Conservation (phyloP, 2,888 invertebrate genomes). For the Clostera curtula region DNA sequence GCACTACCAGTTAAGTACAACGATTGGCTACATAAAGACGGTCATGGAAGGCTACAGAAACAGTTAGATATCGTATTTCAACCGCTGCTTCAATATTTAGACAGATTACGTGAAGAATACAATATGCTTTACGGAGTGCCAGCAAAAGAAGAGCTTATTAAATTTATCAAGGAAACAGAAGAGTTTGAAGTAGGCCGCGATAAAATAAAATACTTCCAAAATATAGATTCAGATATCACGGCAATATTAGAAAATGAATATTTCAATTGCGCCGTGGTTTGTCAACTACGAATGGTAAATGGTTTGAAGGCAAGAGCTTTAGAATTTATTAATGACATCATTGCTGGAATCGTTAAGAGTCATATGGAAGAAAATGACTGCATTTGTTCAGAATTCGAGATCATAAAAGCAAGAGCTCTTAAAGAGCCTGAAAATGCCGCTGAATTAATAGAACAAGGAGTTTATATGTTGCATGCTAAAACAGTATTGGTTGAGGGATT, state of each 20-base stretch:
- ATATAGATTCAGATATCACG: conserved; percentile 75
- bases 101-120: conserved; percentile 70
- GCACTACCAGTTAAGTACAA: conserved; percentile 76
- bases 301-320: conserved; percentile 76
- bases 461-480: conserved; percentile 87
- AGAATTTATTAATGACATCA: conserved; percentile 76
- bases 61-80: conserved; percentile 71
- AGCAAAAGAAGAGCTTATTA: conserved; percentile 56
- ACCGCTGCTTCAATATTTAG: conserved; percentile 74
- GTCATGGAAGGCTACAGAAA: conserved; percentile 63
- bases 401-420: conserved; percentile 79
- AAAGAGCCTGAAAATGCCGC: conserved; percentile 85
- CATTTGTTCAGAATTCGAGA: conserved; percentile 83
- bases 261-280: conserved; percentile 78
- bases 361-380: conserved; percentile 79
- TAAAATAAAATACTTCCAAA: conserved; percentile 76
- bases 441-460: conserved; percentile 86
- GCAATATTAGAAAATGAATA: conserved; percentile 79
- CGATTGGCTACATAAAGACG: conserved; percentile 69
- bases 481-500: conserved; percentile 81
- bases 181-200: conserved; percentile 76
- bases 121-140: conserved; percentile 68
- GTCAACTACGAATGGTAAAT: conserved; percentile 77
- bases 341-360: conserved; percentile 75
- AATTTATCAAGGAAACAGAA: conserved; percentile 64